Evolutionary conservation across 1,140 invertebrate species (phyloP).

Genomic region (Zaprionus kolodkinae): DNA sequence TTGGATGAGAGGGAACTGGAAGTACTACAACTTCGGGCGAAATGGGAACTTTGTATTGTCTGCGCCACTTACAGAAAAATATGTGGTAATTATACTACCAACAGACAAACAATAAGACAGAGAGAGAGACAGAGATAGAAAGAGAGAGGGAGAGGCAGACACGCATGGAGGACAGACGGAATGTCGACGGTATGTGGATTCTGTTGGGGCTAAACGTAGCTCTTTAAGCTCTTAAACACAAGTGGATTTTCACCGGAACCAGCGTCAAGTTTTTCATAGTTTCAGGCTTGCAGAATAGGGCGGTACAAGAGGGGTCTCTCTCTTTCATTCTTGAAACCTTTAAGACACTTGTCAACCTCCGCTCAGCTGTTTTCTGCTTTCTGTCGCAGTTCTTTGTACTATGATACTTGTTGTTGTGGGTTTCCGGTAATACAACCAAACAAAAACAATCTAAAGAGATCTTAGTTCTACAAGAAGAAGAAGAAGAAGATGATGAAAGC

Average conservation of each 20-base stretch:
- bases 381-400: not conserved
- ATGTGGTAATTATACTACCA: constrained; percentile 2
- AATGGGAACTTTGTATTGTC: not conserved
- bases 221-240: constrained; percentile 1
- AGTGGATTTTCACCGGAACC: constrained; percentile 6
- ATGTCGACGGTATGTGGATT: constrained; percentile 2
- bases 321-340: not conserved
- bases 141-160: not conserved
- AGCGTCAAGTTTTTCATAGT: constrained; percentile 7
- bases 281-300: not conserved
- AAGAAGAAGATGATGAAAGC: too few species aligned
- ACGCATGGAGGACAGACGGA: not conserved
- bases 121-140: not conserved
- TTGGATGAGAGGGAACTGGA: not conserved
- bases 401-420: not conserved
- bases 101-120: not conserved
- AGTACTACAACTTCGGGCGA: not conserved
- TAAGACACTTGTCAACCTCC: not conserved
- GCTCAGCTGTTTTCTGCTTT: not conserved
- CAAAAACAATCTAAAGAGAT: not conserved
- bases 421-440: not conserved
- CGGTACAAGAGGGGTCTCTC: not conserved
- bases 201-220: constrained; percentile 1
- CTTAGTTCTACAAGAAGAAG: not conserved
- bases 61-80: constrained; percentile 5